These are phyloP conservation scores for Entomobrya multifasciata DNA, from an alignment of 2,888 invertebrate species.

Conservation along the genomic window DNA sequence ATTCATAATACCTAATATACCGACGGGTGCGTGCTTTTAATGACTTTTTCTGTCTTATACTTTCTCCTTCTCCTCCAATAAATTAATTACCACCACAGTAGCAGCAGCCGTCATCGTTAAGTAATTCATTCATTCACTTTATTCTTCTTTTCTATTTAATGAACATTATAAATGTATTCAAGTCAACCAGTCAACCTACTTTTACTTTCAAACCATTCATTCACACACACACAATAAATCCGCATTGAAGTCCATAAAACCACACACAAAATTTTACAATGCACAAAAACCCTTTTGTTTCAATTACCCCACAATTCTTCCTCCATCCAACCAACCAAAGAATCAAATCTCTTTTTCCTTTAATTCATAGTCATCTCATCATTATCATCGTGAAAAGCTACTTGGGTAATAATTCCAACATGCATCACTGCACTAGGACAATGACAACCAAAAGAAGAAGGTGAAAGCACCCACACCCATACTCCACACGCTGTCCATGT, in stretches of 20 bases:
- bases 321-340: no score
- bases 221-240: not conserved
- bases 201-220: not conserved
- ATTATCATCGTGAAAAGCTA: not conserved
- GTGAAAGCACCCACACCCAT: slow-evolving; percentile 7
- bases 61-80: no score
- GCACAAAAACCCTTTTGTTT: slow-evolving; percentile 38
- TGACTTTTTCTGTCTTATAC: no score
- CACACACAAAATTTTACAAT: slow-evolving; percentile 8
- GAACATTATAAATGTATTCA: no score
- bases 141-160: no score
- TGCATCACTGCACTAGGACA: slow-evolving; percentile 39
- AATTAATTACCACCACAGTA: not conserved
- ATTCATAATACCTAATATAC: no score
- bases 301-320: slow-evolving; percentile 26
- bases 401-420: slow-evolving; percentile 11
- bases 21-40: slow-evolving; percentile 26
- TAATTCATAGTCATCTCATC: no score
- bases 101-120: not conserved
- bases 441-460: no score
- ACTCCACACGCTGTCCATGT: no score
- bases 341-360: not conserved
- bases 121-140: not conserved
- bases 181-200: no score
- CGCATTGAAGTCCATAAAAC: slow-evolving; percentile 12